Base-by-base conservation (phyloP, 2,113 vertebrate genomes). In the Nestor notabilis region DNA sequence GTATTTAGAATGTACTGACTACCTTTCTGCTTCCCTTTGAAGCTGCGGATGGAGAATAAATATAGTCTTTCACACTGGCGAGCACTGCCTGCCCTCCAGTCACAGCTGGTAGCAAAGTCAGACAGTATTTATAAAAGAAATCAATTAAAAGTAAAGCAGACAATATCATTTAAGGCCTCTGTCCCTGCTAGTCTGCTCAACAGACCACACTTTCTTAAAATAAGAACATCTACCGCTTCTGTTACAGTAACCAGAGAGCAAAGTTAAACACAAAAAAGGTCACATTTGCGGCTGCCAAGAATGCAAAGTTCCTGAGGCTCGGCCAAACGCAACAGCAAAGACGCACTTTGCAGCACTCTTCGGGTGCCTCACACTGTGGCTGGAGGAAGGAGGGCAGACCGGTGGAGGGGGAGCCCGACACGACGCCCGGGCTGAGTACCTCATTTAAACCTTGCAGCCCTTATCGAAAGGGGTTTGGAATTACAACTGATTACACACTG, bases 251-350 rank as follows among this genome's bases (percentile, higher is more conserved):
- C 61, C 93, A 82, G 91, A 96, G 72, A 87, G 77, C 0, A 0
- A 92, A 89, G 83, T 46, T 43, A 81, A 95, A 86, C 81, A 70
- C 41, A 31, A 90, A 37, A 65, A 93, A 79, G 86, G 89, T 95
- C 95, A 94, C 91, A 66, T 85, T 87, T 87, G 46, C 3, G n/a
- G 61, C 96, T 94, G 96, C 95, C 96, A 92, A 94, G 91, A 70
- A 94, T 91, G 94, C 92, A 65, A 82, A 91, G 74, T 53, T 97
- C 96, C 91, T 84, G 92, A 97, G 94, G 92, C 94, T 87, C 0
- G 1, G 89, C 86, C 92, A 86, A 83, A n/a, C 1, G 10, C 68
- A 74, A 39, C 60, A 29, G 75, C 50, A 37, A 15, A 52, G 66
- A 43, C 0, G 7, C 33, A 82, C 86, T 35, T 43, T 0, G 3